These are phyloP conservation scores for Darevskia nairensis DNA, from an alignment of 2,797 vertebrate species.

Conservation along the genomic window DNA sequence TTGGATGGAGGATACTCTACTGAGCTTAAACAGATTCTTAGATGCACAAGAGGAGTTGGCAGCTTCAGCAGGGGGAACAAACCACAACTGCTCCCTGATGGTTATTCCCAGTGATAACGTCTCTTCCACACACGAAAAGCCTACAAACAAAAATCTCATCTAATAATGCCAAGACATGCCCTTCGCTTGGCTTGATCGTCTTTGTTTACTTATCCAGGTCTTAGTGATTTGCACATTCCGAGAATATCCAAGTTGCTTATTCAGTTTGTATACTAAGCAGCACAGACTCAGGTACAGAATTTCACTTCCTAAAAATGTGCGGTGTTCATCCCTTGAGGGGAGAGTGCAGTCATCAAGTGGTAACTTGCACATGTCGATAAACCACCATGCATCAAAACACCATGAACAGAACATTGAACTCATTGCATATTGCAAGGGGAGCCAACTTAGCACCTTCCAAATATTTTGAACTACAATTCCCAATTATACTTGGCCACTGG, in stretches of 20 bases:
- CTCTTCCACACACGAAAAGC: neutral
- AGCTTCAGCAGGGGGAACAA: neutral
- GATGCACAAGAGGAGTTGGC: neutral
- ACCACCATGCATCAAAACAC: neutral
- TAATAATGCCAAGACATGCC: constrained; percentile 13
- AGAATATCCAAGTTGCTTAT: neutral
- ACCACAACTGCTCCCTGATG: neutral
- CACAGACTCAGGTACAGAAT: neutral
- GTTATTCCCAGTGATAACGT: neutral
- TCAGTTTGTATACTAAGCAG: neutral
- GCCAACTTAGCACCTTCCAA: neutral
- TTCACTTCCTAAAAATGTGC: neutral
- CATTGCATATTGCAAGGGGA: neutral
- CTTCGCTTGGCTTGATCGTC: neutral
- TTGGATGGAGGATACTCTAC: constrained; percentile 6
- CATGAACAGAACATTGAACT: neutral
- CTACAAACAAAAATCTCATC: constrained; percentile 7
- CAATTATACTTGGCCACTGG: too few relatives aligned
- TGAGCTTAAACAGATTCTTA: constrained; percentile 5
- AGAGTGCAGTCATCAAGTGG: neutral
- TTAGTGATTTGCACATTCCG: constrained; percentile 8
- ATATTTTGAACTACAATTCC: too few relatives aligned
- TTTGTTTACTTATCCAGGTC: constrained; percentile 1
- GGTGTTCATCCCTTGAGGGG: neutral
- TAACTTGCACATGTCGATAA: neutral